phyloP scores from a whole-genome alignment of 1,140 invertebrate genomes.

The Trichomalopsis sarcophagae region DNA sequence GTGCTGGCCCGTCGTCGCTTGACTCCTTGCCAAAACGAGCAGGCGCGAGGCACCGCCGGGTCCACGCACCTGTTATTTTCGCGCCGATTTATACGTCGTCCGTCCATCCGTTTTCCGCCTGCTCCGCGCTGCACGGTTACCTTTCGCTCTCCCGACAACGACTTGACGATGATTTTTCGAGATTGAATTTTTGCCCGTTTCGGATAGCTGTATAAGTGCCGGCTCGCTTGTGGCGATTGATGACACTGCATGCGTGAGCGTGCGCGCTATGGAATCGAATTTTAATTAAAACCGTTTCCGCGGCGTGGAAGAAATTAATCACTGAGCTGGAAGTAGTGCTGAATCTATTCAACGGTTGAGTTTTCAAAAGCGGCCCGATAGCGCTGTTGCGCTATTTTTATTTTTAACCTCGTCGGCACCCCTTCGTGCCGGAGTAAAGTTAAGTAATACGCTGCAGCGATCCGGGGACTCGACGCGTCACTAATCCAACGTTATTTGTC shows the following conservation, averaged over 20 bases:
- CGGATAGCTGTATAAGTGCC: background rate
- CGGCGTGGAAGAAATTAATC: background rate
- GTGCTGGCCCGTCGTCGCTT: background rate
- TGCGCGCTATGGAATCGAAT: background rate
- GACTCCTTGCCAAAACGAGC: background rate
- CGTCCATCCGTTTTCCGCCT: background rate
- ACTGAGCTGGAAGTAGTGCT: background rate
- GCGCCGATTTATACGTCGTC: background rate
- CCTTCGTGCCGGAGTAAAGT: too few relatives aligned
- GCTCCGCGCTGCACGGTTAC: background rate
- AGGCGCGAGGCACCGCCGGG: background rate
- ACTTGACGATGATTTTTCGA: background rate
- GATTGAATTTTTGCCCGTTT: constrained; percentile 25
- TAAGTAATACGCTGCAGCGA: too few relatives aligned
- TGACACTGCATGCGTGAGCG: background rate
- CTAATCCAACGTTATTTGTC: background rate
- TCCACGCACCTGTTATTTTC: constrained; percentile 26
- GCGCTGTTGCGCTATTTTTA: background rate
- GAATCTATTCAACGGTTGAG: background rate
- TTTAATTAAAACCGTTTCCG: constrained; percentile 9
- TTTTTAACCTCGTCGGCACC: too few relatives aligned
- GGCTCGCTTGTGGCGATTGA: background rate
- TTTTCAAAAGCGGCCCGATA: background rate
- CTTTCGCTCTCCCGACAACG: background rate
- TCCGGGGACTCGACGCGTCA: too few relatives aligned